Base-by-base conservation (phyloP, 2,888 invertebrate species). In the Tortrix viridana region DNA sequence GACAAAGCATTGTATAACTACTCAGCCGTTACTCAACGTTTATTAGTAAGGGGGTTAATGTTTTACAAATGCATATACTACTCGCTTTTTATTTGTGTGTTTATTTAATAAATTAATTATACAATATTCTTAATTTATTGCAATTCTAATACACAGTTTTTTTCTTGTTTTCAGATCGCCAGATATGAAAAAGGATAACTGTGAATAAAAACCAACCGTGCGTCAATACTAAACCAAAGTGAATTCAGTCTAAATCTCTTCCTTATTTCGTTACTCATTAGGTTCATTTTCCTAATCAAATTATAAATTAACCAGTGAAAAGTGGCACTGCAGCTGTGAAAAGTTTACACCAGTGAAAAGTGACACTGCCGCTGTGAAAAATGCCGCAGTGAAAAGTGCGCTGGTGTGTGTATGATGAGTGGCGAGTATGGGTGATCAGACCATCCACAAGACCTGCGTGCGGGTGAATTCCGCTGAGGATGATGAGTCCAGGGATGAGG, bases 361-460 rank as follows among this genome's bases (percentile, higher is more conserved):
- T 32, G 52, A 16, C 16, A 23, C 23, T 37, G 18, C 26, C 7
- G 3, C 19, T 19, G 50, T 50, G 37, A 50, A 37, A n/a, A 18
- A 32, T 32, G 49, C 16, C 9, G 16, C 48, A 49, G 61, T 60
- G 59, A 60, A 61, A 65, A 67, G 68, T 71, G 69, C 59, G 57
- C 44, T 48, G 65, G 66, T 64, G 60, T 46, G 64, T 86, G 46
- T 67, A 88, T 88, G 70, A 91, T 92, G 91, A 78, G 84, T 83
- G 77, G 79, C 67, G 88, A 87, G 75, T 88, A 92, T 92, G 91
- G 88, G 77, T 90, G 90, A 91, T 64, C 77, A 80, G 72, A 76
- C 78, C 63, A 81, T 89, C 69, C 89, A 92, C 70, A 90, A 88
- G 76, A 92, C 91, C 77, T 88, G 89, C 79, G 89, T 92, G 71